phyloP scores from a whole-genome alignment of 2,113 vertebrate species.

The Channa argus region DNA sequence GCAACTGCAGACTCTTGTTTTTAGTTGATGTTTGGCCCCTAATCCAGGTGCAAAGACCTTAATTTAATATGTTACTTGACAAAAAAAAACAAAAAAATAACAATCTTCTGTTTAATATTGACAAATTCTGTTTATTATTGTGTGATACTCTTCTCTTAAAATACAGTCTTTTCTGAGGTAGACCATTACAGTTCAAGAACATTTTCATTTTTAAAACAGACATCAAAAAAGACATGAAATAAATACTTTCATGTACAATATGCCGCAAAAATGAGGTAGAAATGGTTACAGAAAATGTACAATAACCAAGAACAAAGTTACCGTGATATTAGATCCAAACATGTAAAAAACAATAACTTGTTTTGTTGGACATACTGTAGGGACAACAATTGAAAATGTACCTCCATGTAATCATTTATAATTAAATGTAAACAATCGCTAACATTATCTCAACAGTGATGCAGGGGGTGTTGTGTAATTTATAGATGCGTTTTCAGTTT shows the following conservation, averaged over 20 bases:
- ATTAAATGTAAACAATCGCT: conserved; percentile 34
- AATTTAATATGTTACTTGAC: no score
- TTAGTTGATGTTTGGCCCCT: no score
- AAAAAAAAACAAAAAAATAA: conserved; percentile 30
- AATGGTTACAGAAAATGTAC: conserved; percentile 96
- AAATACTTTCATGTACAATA: conserved; percentile 99
- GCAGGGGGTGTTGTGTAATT: conserved; percentile 39
- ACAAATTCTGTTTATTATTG: conserved; percentile 97
- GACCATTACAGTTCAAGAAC: conserved; percentile 95
- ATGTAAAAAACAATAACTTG: conserved; percentile 80
- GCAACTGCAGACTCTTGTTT: conserved; percentile 12
- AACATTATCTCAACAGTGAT: background rate
- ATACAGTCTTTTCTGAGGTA: conserved; percentile 99
- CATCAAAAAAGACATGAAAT: conserved; percentile 96
- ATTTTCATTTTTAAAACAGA: conserved; percentile 87
- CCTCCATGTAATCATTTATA: conserved; percentile 18
- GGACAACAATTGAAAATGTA: conserved; percentile 13
- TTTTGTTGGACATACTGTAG: conserved; percentile 87
- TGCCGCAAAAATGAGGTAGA: conserved; percentile 99
- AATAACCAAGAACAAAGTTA: conserved; percentile 86
- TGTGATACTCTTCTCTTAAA: conserved; percentile 96
- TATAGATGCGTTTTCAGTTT: conserved; percentile 61
- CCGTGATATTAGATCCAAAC: conserved; percentile 80
- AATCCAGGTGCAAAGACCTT: no score
- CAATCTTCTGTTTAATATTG: conserved; percentile 69